A percentile compares a stretch with the other conserved stretches of the same genome.
Evolutionary conservation across 2,797 vertebrate genomes (phyloP).

Genomic region (Bovichtus diacanthus): DNA sequence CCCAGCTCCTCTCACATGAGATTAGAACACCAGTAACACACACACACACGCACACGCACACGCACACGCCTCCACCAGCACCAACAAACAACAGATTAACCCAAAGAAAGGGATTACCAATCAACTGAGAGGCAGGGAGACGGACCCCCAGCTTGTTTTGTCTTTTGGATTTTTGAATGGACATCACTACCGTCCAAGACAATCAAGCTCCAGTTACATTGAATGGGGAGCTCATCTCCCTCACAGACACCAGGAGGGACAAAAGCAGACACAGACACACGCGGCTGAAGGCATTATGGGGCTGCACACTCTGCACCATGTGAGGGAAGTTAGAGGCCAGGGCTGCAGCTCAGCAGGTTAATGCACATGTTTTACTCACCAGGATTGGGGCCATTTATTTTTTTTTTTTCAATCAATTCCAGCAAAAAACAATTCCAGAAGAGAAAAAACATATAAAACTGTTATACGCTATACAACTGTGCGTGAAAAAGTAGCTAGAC

Average conservation of each 20-base stretch:
- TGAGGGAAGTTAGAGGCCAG: constrained; percentile 34
- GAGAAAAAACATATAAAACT: background rate
- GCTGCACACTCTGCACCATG: constrained; percentile 26
- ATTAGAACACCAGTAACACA: constrained; percentile 59
- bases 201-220: constrained; percentile 58
- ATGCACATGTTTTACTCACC: constrained; percentile 27
- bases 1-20: constrained; percentile 54
- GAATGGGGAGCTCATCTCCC: constrained; percentile 62
- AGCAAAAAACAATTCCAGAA: too few relatives aligned
- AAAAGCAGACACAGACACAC: constrained; percentile 56
- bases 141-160: constrained; percentile 71
- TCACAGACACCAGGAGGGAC: constrained; percentile 50
- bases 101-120: constrained; percentile 77
- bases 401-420: background rate
- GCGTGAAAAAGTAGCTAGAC: too few relatives aligned
- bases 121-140: constrained; percentile 68
- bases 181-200: constrained; percentile 63
- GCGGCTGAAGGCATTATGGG: constrained; percentile 35
- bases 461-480: too few relatives aligned
- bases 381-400: background rate
- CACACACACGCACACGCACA: constrained; percentile 31
- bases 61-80: constrained; percentile 50
- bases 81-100: constrained; percentile 79
- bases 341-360: constrained; percentile 20
- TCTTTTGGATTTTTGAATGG: constrained; percentile 68